A percentile compares a stretch with the other conserved stretches of the same genome.
Conservation (phyloP, 1,140 invertebrate genomes). For the Bombus ignitus region DNA sequence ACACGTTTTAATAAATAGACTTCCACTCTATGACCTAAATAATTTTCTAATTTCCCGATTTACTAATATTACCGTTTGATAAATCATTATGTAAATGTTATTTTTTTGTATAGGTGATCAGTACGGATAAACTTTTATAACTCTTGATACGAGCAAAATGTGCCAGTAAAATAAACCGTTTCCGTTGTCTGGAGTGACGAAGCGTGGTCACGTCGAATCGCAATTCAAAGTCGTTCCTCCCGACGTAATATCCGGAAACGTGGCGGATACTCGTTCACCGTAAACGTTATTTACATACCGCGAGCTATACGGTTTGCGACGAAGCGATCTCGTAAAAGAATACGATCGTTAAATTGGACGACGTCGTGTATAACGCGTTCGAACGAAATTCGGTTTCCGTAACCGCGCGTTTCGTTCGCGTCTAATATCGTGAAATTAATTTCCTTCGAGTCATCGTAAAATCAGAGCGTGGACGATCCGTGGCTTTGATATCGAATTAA, state of each 20-base stretch:
- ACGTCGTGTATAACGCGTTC: neutral
- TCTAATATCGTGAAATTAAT: slow-evolving; percentile 32
- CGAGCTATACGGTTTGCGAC: neutral
- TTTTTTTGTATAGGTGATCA: neutral
- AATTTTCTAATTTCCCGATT: no score
- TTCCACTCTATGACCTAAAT: no score
- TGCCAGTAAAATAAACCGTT: neutral
- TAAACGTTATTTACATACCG: slow-evolving; percentile 38
- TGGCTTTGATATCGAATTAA: neutral
- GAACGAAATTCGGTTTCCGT: neutral
- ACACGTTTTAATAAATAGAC: no score
- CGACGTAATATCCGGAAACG: neutral
- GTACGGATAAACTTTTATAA: neutral
- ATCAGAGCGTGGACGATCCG: neutral
- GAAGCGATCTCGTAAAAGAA: slow-evolving; percentile 29
- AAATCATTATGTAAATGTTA: no score
- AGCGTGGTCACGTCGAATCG: neutral
- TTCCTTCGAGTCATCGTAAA: slow-evolving; percentile 6
- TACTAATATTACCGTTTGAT: no score
- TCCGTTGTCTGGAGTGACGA: slow-evolving; percentile 1
- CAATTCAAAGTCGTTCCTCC: neutral
- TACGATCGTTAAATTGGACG: slow-evolving; percentile 27
- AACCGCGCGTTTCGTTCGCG: neutral
- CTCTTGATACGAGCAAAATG: neutral
- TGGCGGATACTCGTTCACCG: neutral